These are phyloP conservation scores for Drosophila borealis DNA, from an alignment of 2,888 invertebrate genomes.

Conservation along the genomic window DNA sequence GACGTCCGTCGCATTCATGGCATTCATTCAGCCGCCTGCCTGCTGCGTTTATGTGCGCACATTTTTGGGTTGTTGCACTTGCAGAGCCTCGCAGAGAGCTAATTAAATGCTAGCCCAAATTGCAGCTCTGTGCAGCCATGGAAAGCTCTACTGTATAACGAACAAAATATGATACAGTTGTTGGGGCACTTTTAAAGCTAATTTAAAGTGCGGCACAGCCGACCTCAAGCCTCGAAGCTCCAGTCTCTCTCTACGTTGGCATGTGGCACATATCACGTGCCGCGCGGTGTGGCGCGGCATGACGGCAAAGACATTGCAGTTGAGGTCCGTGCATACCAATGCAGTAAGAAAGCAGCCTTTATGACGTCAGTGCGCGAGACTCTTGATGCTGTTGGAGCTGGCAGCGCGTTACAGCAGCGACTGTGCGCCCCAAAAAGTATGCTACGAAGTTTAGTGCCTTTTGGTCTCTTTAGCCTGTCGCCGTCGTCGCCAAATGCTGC, in stretches of 20 bases:
- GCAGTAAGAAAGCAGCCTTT: slow-evolving; percentile 61
- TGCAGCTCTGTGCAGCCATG: slow-evolving; percentile 50
- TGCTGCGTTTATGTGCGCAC: slow-evolving; percentile 66
- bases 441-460: slow-evolving; percentile 59
- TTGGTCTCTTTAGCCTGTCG: slow-evolving; percentile 33
- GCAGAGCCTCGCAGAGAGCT: slow-evolving; percentile 62
- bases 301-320: slow-evolving; percentile 70
- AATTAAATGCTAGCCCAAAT: slow-evolving; percentile 68
- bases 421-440: slow-evolving; percentile 62
- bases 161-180: slow-evolving; percentile 39
- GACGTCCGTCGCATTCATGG: slow-evolving; percentile 43
- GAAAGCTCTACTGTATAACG: slow-evolving; percentile 31
- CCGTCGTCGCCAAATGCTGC: slow-evolving; percentile 62
- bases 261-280: slow-evolving; percentile 81
- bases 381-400: slow-evolving; percentile 38
- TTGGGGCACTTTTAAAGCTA: slow-evolving; percentile 61
- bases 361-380: slow-evolving; percentile 69
- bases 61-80: slow-evolving; percentile 77
- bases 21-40: slow-evolving; percentile 40
- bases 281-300: slow-evolving; percentile 16
- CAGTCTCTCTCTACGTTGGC: slow-evolving; percentile 33
- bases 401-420: slow-evolving; percentile 10
- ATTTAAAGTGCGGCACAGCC: slow-evolving; percentile 62
- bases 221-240: neutral
- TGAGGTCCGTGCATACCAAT: slow-evolving; percentile 75